Base-by-base conservation (phyloP, 1,140 invertebrate species). In the Ylistrum balloti region DNA sequence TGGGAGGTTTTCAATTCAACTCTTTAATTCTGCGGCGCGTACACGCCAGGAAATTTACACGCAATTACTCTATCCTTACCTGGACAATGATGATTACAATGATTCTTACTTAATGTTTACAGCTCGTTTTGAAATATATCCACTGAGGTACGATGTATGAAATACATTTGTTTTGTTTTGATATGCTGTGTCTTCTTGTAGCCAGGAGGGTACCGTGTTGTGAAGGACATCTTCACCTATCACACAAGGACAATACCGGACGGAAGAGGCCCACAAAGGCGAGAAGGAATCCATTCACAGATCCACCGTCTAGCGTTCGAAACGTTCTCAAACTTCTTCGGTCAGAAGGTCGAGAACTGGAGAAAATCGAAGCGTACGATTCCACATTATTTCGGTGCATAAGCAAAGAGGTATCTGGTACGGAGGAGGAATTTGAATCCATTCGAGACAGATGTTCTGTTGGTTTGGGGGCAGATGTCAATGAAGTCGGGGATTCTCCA, bases 401-500 rank as follows among this genome's bases (percentile, higher is more conserved):
- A 22, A 90, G 90, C 35, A 90, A 90, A 41, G 90, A 90, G 35
- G 74, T 90, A 17, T 90, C 88, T 48, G 90, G 90, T 17, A 88
- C 87, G 28, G 90, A 90, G 86, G 33, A 90, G 9, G 34, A 88
- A 9, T 90, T 22, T 33, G 9, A 45, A 33, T 33, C 17, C 17
- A 41, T 90, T n/a, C 22, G n/a, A n/a, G 9, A 9, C 2, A 74
- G 28, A 5, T 7, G n/a, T 74, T 74, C 56, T 28, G 56, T 3
- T 28, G 56, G 22, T 9, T 28, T 20, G 2, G 20, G 15, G n/a
- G n/a, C 9, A 7, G 22, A 74, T 22, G 56, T 38, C 13, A 13
- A 38, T 38, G 35, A 28, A n/a, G 56, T 28, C n/a, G 22, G n/a
- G n/a, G 9, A 28, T 1, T n/a, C 56, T 5, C 28, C 56, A 9